These are phyloP conservation scores for Malurus cyaneus DNA, from an alignment of 2,113 vertebrate species.

Conservation along the genomic window DNA sequence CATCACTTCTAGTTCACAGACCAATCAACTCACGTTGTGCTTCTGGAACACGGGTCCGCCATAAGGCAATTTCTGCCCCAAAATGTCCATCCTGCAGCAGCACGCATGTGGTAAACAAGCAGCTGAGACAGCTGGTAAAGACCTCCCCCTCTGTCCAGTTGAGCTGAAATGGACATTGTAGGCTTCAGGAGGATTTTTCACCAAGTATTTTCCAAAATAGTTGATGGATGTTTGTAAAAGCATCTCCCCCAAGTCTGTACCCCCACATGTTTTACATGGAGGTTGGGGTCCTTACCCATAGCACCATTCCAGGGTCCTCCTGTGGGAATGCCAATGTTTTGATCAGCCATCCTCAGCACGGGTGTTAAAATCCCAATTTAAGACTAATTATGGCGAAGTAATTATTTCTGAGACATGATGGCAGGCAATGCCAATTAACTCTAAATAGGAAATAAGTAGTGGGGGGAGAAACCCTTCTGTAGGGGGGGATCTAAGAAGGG, in stretches of 20 bases:
- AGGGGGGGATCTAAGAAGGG: background rate
- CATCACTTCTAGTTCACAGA: background rate
- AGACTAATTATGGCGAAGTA: conserved; percentile 18
- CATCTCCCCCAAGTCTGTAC: background rate
- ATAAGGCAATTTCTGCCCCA: background rate
- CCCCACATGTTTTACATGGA: accelerated
- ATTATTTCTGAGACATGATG: conserved; percentile 28
- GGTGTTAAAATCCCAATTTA: conserved; percentile 25
- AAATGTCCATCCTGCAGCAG: background rate
- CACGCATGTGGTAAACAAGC: background rate
- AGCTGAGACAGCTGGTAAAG: background rate
- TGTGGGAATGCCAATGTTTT: background rate
- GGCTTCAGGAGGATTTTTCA: background rate
- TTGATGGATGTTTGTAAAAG: background rate
- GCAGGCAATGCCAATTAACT: conserved; percentile 13
- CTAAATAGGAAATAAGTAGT: background rate
- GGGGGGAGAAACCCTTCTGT: background rate
- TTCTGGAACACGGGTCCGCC: background rate
- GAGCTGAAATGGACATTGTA: background rate
- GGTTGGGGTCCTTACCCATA: background rate
- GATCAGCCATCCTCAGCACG: background rate
- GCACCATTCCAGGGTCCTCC: accelerated
- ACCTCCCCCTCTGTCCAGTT: background rate
- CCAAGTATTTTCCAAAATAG: background rate
- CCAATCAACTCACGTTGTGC: accelerated